Conservation (phyloP, 2,113 vertebrate species). For the Pelodiscus sinensis region DNA sequence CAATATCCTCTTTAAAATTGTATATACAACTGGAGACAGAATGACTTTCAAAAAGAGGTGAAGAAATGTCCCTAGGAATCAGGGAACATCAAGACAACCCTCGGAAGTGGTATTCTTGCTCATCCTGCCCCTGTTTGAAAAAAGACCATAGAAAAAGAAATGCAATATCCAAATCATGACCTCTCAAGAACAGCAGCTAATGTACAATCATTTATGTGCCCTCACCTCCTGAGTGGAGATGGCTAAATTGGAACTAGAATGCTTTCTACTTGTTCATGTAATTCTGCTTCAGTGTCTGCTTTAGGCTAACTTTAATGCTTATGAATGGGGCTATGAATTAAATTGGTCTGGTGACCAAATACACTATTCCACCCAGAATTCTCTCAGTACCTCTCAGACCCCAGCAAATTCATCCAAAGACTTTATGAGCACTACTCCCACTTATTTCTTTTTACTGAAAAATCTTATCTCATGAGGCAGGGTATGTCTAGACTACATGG, state of each 20-base stretch:
- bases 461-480: not conserved
- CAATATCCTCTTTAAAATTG: not conserved
- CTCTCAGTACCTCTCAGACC: slow-evolving; percentile 16
- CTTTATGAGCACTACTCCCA: slow-evolving; percentile 22
- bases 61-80: not conserved
- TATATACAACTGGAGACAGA: not conserved
- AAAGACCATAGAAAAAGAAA: not conserved
- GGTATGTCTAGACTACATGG: too few species aligned
- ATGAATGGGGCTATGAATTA: not conserved
- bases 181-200: not conserved
- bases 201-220: not conserved
- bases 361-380: not conserved
- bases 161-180: not conserved
- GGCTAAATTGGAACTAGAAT: not conserved
- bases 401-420: slow-evolving; percentile 23
- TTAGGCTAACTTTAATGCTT: not conserved
- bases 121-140: not conserved
- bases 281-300: not conserved
- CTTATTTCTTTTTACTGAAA: slow-evolving; percentile 28
- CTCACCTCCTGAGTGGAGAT: not conserved
- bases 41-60: not conserved
- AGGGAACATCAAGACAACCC: not conserved
- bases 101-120: not conserved
- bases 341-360: not conserved
- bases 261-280: not conserved